phyloP scores from a whole-genome alignment of 2,113 vertebrate species.

The Panthera leo region DNA sequence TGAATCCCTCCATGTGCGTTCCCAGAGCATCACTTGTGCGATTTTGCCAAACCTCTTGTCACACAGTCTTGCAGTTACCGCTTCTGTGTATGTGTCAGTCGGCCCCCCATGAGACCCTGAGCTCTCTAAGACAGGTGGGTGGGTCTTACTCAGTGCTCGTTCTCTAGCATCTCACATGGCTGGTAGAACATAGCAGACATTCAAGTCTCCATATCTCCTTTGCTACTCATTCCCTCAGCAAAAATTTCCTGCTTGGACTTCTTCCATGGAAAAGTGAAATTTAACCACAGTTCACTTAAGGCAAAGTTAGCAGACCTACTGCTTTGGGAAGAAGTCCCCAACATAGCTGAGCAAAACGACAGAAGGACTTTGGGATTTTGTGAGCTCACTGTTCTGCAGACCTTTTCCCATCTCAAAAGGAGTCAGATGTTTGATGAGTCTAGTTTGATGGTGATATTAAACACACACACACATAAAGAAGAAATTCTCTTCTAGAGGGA shows the following conservation, averaged over 20 bases:
- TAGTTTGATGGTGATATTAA: not conserved
- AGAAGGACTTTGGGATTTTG: not conserved
- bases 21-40: not conserved
- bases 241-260: not conserved
- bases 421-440: not conserved
- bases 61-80: rapidly evolving
- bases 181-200: not conserved
- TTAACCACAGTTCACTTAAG: not conserved
- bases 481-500: not conserved
- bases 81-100: not conserved
- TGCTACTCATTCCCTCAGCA: not conserved
- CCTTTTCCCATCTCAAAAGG: not conserved
- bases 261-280: not conserved
- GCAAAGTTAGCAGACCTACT: not conserved
- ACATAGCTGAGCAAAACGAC: not conserved
- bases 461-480: not conserved
- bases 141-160: not conserved
- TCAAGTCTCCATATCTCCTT: not conserved
- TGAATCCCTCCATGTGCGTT: not conserved
- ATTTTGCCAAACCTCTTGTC: not conserved
- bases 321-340: not conserved
- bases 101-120: not conserved
- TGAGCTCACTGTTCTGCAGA: not conserved
- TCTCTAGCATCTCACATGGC: not conserved
- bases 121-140: not conserved